A percentile compares a stretch with the other conserved stretches of the same genome.
Evolutionary conservation across 2,113 vertebrate genomes (phyloP).

Genomic region (Rhodinocichla rosea): DNA sequence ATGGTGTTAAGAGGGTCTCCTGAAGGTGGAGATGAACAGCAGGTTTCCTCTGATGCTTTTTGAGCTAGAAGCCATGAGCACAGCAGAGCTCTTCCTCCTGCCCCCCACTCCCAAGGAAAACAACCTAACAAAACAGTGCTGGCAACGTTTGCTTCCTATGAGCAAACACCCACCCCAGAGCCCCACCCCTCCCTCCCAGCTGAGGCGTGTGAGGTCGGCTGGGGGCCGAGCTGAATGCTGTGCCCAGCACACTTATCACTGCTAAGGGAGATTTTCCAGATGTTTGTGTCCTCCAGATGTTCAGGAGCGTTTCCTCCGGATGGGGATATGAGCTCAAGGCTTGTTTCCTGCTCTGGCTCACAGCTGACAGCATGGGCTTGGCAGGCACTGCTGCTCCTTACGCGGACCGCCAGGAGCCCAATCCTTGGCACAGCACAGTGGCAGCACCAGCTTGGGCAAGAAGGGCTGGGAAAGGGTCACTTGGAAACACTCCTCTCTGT

Average conservation of each 20-base stretch:
- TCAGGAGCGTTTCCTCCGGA: constrained; percentile 18
- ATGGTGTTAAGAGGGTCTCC: not conserved
- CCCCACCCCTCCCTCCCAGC: not conserved
- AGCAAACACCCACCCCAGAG: not conserved
- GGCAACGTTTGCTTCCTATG: not conserved
- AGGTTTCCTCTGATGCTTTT: not conserved
- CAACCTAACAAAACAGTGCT: accelerated
- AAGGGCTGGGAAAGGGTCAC: not conserved
- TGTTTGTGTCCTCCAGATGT: constrained; percentile 60
- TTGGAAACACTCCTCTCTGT: not conserved
- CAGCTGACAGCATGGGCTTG: not conserved
- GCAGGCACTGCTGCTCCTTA: not conserved
- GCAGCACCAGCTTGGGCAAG: not conserved
- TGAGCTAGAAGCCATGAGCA: not conserved
- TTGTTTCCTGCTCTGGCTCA: constrained; percentile 45
- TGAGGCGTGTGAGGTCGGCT: not conserved
- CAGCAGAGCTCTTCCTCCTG: not conserved
- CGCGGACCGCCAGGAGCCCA: not conserved
- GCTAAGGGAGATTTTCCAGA: constrained; percentile 38
- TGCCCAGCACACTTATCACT: constrained; percentile 17
- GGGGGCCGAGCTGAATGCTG: not conserved
- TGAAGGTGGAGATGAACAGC: not conserved
- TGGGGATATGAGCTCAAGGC: constrained; percentile 15
- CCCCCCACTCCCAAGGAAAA: not conserved
- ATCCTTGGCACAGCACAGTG: not conserved